Evolutionary conservation across 2,888 invertebrate genomes (phyloP).

Genomic region (Phania funesta): DNA sequence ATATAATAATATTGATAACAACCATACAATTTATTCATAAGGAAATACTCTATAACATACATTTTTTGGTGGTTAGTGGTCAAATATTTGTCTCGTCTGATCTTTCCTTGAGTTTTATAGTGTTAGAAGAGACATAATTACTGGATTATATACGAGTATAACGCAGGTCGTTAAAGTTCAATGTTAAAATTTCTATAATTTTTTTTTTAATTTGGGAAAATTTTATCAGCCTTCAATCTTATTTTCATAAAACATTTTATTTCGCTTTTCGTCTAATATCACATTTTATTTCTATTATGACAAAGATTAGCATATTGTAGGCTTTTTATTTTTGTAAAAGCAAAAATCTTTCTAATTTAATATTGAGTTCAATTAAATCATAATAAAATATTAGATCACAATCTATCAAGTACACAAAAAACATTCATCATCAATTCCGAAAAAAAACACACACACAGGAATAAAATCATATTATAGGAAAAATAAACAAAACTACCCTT

Average conservation of each 20-base stretch:
- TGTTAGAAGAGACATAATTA: too few species aligned
- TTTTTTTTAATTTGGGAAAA: not conserved
- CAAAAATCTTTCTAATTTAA: conserved; percentile 56
- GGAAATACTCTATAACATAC: too few species aligned
- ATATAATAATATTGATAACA: too few species aligned
- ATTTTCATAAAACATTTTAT: not conserved
- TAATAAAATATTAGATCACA: conserved; percentile 62
- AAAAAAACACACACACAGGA: not conserved
- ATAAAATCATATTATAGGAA: conserved; percentile 4
- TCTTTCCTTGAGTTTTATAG: too few species aligned
- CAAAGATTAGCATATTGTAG: conserved; percentile 46
- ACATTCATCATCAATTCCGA: not conserved
- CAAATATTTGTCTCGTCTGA: too few species aligned
- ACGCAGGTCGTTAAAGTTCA: too few species aligned
- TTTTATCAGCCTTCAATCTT: not conserved
- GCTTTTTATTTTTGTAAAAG: conserved; percentile 13
- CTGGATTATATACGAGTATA: too few species aligned
- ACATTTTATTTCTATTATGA: not conserved
- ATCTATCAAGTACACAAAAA: conserved; percentile 32
- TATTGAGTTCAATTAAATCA: conserved; percentile 61
- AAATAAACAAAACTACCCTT: conserved; percentile 56
- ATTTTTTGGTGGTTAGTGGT: too few species aligned
- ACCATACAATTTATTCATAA: too few species aligned
- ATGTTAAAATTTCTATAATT: too few species aligned
- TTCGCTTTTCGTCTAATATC: not conserved